Percentiles rank a stretch among this genome's conserved stretches.
phyloP scores from a whole-genome alignment of 30 jellyfish, hydroid and myxozoan species.

The Aurelia aurita region DNA sequence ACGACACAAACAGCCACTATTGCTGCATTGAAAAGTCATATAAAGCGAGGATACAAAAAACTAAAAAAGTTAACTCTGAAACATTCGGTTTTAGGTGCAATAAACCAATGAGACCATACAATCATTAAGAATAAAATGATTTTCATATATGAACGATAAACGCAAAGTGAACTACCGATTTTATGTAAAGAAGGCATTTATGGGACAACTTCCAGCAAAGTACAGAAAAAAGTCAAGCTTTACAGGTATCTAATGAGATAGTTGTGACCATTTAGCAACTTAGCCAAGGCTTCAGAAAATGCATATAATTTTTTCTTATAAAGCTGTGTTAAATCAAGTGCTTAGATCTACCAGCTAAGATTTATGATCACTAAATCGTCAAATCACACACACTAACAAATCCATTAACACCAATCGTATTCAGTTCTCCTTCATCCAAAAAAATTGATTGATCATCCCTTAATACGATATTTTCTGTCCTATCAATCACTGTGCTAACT shows the following conservation, averaged over 20 bases:
- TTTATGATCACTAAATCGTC: too few species aligned
- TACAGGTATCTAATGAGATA: too few species aligned
- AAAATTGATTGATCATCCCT: conserved; percentile 88
- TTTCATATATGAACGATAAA: not conserved
- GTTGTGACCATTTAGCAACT: too few species aligned
- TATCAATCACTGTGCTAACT: not conserved
- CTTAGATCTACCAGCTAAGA: too few species aligned
- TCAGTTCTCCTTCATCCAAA: conserved; percentile 95
- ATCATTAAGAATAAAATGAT: not conserved
- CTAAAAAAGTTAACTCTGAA: not conserved
- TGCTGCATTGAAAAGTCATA: not conserved
- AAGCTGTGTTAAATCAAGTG: too few species aligned
- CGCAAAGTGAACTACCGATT: too few species aligned
- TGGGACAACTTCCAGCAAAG: too few species aligned
- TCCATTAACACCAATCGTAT: conserved; percentile 90
- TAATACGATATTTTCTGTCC: conserved; percentile 86
- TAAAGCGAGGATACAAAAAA: not conserved
- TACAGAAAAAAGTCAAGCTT: too few species aligned
- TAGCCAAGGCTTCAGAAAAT: too few species aligned
- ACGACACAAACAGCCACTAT: too few species aligned
- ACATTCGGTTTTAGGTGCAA: not conserved
- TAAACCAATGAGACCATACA: not conserved
- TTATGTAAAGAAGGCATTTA: too few species aligned
- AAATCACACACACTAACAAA: conserved; percentile 68
- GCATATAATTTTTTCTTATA: too few species aligned